These are phyloP conservation scores for Hyla sarda DNA, from an alignment of 2,113 vertebrate species.

Conservation along the genomic window DNA sequence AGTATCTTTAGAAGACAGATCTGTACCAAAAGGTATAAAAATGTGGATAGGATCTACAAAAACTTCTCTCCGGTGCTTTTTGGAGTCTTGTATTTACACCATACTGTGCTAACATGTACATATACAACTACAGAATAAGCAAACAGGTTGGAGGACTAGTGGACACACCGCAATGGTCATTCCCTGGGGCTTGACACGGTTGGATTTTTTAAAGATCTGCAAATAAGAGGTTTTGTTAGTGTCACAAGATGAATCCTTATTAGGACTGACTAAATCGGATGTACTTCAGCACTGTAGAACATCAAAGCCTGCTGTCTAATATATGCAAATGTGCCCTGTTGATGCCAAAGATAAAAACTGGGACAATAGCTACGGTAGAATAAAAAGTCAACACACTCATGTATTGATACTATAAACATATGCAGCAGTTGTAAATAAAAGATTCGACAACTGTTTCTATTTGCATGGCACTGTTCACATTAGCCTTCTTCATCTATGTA, in stretches of 20 bases:
- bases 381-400: background rate
- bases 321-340: background rate
- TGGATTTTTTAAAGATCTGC: background rate
- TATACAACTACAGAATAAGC: background rate
- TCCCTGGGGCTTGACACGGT: background rate
- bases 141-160: background rate
- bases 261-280: background rate
- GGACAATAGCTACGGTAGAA: background rate
- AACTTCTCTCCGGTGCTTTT: background rate
- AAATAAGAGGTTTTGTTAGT: background rate
- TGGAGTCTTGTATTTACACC: background rate
- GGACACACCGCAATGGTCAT: background rate
- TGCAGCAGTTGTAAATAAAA: background rate
- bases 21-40: conserved; percentile 54
- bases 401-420: background rate
- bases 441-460: background rate
- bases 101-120: background rate
- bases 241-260: background rate
- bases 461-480: background rate
- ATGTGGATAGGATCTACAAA: conserved; percentile 9
- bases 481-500: background rate
- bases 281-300: background rate
- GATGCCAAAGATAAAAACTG: background rate
- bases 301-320: background rate
- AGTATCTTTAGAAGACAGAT: conserved; percentile 29